Base-by-base conservation (phyloP, 2,888 invertebrate species). In the Eueremaeus valkanovi region DNA sequence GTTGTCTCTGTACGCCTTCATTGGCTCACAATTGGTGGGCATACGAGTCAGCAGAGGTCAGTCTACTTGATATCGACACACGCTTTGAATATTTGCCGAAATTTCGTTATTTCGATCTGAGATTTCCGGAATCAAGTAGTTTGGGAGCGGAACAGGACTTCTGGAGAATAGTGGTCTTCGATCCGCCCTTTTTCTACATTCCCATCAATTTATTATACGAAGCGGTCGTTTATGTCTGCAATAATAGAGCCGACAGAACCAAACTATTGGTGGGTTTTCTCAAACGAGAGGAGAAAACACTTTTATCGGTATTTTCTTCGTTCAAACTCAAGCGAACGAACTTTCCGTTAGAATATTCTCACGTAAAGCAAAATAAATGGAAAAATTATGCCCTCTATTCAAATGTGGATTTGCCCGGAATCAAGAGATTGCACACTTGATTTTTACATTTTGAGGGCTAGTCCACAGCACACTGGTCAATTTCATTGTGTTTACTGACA, bases 181-280 rank as follows among this genome's bases (percentile, higher is more conserved):
- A 63, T 63, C 63, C 63, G 36, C 63, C 63, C 3, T 63, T 63
- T 36, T 63, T 63, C 36, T 63, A 63, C 36, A 63, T 63, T 33
- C 63, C 63, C n/a, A 16, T 63, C 18, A 63, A 63, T 33, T 31
- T 63, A 16, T 63, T 63, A 63, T 63, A 63, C 29, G 29, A 63
- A 33, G 63, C 63, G 16, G 63, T 63, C 13, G 8, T 63, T 63
- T 33, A 63, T 21, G 36, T 63, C 11, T 63, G 63, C 24, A 33
- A 63, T 63, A 63, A 63, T 63, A 3, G 33, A 33, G 33, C 33
- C 36, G 13, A 63, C 31, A 63, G n/a, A 63, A 63, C 63, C 1
- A 63, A 63, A 36, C 36, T 63, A 63, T 63, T 63, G 63, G 33
- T 63, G 11, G 63, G 63, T n/a, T 63, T 63, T 36, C 36, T 63